Percentiles rank a stretch among this genome's conserved stretches.
phyloP scores from a whole-genome alignment of 2,888 invertebrate species.

The Resseliella maxima region DNA sequence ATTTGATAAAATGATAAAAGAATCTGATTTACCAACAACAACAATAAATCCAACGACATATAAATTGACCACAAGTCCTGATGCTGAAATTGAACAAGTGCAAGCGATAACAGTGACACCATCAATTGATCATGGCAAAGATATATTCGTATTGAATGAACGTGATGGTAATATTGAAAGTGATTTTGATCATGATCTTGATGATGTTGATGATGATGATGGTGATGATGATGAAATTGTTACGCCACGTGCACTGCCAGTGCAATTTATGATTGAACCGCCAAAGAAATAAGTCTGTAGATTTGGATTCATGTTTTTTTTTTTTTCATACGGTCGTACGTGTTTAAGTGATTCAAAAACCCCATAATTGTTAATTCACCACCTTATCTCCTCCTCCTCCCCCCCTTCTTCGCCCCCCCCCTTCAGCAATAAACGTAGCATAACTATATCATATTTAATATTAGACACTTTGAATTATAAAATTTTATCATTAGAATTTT shows the following conservation, averaged over 20 bases:
- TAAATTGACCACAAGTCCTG: constrained; percentile 61
- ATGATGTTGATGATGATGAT: constrained; percentile 48
- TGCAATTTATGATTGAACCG: constrained; percentile 60
- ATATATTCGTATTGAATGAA: constrained; percentile 20
- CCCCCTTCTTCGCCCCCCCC: too few species aligned
- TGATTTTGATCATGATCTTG: background rate
- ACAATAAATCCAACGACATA: constrained; percentile 56
- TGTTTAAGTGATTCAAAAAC: constrained; percentile 47
- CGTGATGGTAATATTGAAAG: constrained; percentile 24
- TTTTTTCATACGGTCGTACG: constrained; percentile 47
- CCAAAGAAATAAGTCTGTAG: constrained; percentile 53
- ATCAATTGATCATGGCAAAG: constrained; percentile 62
- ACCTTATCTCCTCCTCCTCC: too few species aligned
- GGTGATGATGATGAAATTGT: constrained; percentile 65
- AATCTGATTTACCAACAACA: constrained; percentile 59
- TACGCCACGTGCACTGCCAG: constrained; percentile 68
- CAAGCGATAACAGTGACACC: constrained; percentile 66
- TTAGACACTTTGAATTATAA: background rate
- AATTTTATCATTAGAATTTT: constrained; percentile 47
- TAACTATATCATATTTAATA: constrained; percentile 30
- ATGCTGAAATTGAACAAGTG: constrained; percentile 65
- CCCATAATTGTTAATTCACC: constrained; percentile 49
- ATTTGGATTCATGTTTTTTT: background rate
- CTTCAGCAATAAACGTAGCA: too few species aligned
- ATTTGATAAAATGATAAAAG: constrained; percentile 61